Base-by-base conservation (phyloP, 2,888 invertebrate genomes). In the Globia sparganii region DNA sequence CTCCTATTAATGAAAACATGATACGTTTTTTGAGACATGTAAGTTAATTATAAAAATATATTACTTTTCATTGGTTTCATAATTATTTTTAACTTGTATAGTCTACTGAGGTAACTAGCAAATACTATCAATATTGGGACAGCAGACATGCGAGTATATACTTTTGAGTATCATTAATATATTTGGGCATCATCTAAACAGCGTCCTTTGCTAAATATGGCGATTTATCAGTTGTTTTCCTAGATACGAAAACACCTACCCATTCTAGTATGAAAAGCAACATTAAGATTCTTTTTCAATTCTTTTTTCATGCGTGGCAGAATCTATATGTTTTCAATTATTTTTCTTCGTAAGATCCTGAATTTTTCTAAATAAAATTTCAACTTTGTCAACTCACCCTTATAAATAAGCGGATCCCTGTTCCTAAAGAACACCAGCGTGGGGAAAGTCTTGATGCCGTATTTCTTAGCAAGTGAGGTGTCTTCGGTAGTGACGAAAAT, bases 401-500 rank as follows among this genome's bases (percentile, higher is more conserved):
- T 97, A 93, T 98, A 99, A 79, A 98, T 95, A 72, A 99, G 96
- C 21, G 99, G 99, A 91, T 99, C 99, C 90, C 98, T 98, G 93
- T 99, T 99, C 89, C 99, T 97, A 95, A 99, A 99, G 97, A 99
- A 98, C 43, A 98, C 98, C 77, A 99, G 95, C 68, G 98, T 97
- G 4, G 99, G 99, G 97, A 98, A 98, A 79, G 96, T 97, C 92
- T 98, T 99, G 90, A 99, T 98, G 83, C 98, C 98, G 89, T 98
- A 97, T 92, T 99, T 98, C 94, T 98, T 98, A 15, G 99, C 99
- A 74, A 99, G 95, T 2, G 93, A 92, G 9, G 97, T 96, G 91
- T 99, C 99, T 95, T 99, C 99, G 25, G 99, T 99, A 58, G 99
- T 99, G 0, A 99, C 99, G 91, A 99, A 99, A 83, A 99, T 98